These are phyloP conservation scores for Circaetus cinerascens DNA, from an alignment of 2,113 vertebrate genomes.

Conservation along the genomic window DNA sequence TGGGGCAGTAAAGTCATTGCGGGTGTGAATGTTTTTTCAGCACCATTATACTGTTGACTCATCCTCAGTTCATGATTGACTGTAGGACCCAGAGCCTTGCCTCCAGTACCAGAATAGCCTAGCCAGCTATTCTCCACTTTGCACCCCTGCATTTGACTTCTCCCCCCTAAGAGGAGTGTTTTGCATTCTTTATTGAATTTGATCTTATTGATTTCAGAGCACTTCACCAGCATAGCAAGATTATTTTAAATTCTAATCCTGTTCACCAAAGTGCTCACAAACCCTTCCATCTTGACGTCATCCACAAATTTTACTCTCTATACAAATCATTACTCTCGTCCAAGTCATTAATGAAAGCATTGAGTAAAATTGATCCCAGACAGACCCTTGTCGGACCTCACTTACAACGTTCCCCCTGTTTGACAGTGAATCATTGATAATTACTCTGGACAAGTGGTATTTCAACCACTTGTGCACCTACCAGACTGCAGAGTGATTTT, in stretches of 20 bases:
- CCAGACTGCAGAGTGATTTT: background rate
- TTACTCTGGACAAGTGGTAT: constrained; percentile 19
- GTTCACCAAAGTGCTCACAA: background rate
- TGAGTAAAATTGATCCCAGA: constrained; percentile 31
- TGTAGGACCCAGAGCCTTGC: background rate
- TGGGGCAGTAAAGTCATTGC: background rate
- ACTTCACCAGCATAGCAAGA: background rate
- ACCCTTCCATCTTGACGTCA: constrained; percentile 24
- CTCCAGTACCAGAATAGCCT: background rate
- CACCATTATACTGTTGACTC: background rate
- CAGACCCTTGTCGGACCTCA: constrained; percentile 13
- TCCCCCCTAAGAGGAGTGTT: background rate
- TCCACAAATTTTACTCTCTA: constrained; percentile 15
- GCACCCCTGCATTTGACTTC: background rate
- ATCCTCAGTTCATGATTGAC: background rate
- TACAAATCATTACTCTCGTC: constrained; percentile 10
- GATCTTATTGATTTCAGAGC: constrained; percentile 26
- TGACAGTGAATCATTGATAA: constrained; percentile 46
- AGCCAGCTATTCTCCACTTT: background rate
- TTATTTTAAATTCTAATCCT: constrained; percentile 45
- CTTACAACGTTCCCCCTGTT: background rate
- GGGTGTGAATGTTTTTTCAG: background rate
- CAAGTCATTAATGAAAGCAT: constrained; percentile 28
- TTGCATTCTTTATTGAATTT: constrained; percentile 40
- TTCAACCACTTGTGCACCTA: background rate